Evolutionary conservation across 2,797 vertebrate genomes (phyloP), one percentile per base, ranked within the genome.

Genomic region (Clamator glandarius): DNA sequence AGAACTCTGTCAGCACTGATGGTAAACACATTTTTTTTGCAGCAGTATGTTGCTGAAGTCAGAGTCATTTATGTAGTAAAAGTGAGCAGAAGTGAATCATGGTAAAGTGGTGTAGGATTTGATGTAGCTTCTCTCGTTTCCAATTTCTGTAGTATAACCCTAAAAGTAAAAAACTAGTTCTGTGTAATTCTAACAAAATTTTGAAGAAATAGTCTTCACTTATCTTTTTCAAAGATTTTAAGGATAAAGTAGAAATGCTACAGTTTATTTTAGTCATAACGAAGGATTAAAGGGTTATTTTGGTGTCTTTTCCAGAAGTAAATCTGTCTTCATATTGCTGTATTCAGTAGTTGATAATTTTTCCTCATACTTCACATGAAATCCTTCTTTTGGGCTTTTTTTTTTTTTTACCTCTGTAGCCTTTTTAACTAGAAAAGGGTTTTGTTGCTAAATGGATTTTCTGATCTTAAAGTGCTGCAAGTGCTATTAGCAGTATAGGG

Each of bases 51-150:
- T 84, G 42, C 66, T 6, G 3, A n/a, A 44, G 36, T 41, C 19
- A 9, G 9, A 15, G 18, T 25, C 2, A 1, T 26, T 20, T 8
- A 6, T 0, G 0, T 4, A 6, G 12, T 54, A 16, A 67, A 42
- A 7, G 23, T 1, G 7, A 54, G 17, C 20, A 23, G 42, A 59
- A 68, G 15, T 0, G 0, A 70, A 18, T 73, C 12, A 1, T 46
- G 21, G 15, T 36, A 16, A 28, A 2, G 3, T 35, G 31, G 5
- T 58, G 9, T 7, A 12, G 33, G 52, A 26, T 63, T 62, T 89
- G 18, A 20, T 89, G 39, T 14, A 46, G 5, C 11, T 52, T 67
- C 33, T 69, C 19, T 23, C 59, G 19, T 0, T 77, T 9, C 31
- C 4, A 13, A 0, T 84, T 82, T 61, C 29, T 73, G 9, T 25